Evolutionary conservation across 2,888 invertebrate species (phyloP).

Genomic region (Lithosia quadra): DNA sequence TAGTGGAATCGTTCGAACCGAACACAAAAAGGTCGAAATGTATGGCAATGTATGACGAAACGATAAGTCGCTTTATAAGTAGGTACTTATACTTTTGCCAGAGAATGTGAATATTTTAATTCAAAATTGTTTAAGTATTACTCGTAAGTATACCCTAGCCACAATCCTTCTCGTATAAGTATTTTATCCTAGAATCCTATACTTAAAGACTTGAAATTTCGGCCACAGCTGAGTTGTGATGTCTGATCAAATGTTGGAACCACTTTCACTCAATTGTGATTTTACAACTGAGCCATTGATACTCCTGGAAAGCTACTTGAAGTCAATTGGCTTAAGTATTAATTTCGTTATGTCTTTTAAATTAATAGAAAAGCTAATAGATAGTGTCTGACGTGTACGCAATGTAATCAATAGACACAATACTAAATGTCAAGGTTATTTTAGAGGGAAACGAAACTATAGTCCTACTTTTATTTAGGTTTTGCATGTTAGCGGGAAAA

Average conservation of each 20-base stretch:
- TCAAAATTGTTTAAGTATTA: neutral
- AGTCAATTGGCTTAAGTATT: neutral
- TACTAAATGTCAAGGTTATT: conserved; percentile 45
- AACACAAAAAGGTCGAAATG: no score
- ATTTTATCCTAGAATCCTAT: no score
- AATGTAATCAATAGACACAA: conserved; percentile 47
- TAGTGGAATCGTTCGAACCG: no score
- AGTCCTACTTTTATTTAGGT: conserved; percentile 23
- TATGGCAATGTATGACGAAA: neutral
- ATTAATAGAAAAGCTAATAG: neutral
- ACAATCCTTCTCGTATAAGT: no score
- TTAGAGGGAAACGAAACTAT: conserved; percentile 23
- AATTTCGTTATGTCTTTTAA: neutral
- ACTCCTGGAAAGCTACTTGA: no score
- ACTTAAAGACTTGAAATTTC: no score
- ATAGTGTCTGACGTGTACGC: neutral
- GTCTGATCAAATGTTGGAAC: no score
- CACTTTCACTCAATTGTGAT: no score
- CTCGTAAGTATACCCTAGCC: neutral
- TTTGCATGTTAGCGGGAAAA: conserved; percentile 32
- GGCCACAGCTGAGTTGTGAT: no score
- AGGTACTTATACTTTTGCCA: neutral
- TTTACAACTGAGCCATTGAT: no score
- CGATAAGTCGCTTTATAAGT: no score
- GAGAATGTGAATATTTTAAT: neutral